A percentile compares a stretch with the other conserved stretches of the same genome.
Evolutionary conservation across 2,113 vertebrate genomes (phyloP).

Genomic region (Atrichornis clamosus): DNA sequence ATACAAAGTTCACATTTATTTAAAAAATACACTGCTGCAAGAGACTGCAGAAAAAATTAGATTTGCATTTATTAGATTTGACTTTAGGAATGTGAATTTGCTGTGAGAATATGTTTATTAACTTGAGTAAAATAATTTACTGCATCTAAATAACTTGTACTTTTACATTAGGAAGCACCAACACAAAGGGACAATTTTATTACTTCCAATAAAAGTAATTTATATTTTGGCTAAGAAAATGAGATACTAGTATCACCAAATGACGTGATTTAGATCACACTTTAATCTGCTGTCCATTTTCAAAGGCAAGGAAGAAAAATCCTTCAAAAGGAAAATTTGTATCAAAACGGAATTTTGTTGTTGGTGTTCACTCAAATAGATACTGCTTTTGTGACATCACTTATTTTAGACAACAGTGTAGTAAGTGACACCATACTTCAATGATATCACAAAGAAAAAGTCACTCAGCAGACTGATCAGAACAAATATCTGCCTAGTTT

Average conservation of each 20-base stretch:
- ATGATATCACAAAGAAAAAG: background rate
- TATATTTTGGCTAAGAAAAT: background rate
- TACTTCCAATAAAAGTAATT: background rate
- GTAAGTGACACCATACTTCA: background rate
- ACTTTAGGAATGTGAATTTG: background rate
- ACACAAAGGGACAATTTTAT: background rate
- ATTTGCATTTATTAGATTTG: background rate
- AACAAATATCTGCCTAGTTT: background rate
- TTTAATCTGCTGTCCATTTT: background rate
- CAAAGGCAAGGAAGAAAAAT: background rate
- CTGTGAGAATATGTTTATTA: background rate
- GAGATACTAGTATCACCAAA: background rate
- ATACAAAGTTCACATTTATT: background rate
- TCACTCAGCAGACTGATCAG: background rate
- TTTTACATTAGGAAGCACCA: background rate
- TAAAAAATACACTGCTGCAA: background rate
- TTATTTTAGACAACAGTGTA: background rate
- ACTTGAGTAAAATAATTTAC: background rate
- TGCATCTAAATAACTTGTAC: background rate
- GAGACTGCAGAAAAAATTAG: background rate
- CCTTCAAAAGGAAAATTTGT: background rate
- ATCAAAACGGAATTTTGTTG: background rate
- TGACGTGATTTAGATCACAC: background rate
- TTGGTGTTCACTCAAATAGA: background rate
- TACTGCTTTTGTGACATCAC: background rate